Evolutionary conservation across 1,140 invertebrate genomes (phyloP), one percentile per base, ranked within the genome.

Genomic region (Apis dorsata): DNA sequence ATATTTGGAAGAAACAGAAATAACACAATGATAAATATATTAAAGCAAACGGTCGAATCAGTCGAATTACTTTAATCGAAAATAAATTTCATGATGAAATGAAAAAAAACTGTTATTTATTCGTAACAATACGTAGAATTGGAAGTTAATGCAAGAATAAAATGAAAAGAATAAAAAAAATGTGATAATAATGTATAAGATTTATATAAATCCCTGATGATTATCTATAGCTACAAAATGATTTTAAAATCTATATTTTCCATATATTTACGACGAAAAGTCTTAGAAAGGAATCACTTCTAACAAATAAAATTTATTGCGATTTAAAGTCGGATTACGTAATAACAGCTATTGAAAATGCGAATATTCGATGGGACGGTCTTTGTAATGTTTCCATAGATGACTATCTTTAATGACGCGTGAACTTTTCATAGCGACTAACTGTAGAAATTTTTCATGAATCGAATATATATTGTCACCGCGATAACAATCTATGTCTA

Each of bases 301-400:
- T 1, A 4, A 1, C 51, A 62, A 62, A 74, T 15, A 17, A 59
- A 49, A 62, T 59, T 10, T 1, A 15, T 15, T 4, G 59, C 12
- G 44, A 51, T 70, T 70, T 24, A n/a, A 79, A 49, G 15, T 0
- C 1, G 13, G 34, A 44, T 80, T 80, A 28, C 28, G 63, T 44
- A 74, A 81, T 74, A 19, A 51, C 24, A 34, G 34, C 13, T 21
- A 7, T 8, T 81, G 62, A 57, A 81, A 81, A 59, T 17, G 17
- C 79, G 24, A 59, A 69, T 78, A 69, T 53, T 24, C n/a, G 66
- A 70, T 21, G 55, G 51, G 44, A 60, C 15, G 28, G 21, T 8
- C 24, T 79, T 53, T 63, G 19, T 15, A 63, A 8, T 17, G 59
- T 19, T 57, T 28, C 53, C 60, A 55, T 24, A 66, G 62, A 75